phyloP scores from a whole-genome alignment of 2,888 invertebrate species.

The Bursaphelenchus okinawaensis region DNA sequence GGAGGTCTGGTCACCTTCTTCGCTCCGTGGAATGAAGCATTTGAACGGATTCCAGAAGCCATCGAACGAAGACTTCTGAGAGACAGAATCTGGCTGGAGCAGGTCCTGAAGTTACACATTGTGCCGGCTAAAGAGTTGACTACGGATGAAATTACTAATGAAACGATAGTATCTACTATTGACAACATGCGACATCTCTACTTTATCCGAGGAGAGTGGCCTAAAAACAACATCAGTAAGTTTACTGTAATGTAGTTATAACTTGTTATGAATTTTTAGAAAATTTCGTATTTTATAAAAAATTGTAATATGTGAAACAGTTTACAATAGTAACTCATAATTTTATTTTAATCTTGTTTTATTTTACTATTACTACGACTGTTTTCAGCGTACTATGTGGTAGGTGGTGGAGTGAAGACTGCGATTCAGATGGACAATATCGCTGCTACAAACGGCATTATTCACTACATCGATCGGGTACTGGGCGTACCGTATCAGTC shows the following conservation, averaged over 20 bases:
- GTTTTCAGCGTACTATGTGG: constrained; percentile 57
- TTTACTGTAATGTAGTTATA: not conserved
- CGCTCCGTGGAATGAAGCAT: constrained; percentile 58
- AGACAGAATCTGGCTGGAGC: constrained; percentile 57
- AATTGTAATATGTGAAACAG: no score
- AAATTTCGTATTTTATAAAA: not conserved
- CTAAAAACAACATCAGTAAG: constrained; percentile 57
- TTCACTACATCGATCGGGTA: constrained; percentile 58
- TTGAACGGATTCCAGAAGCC: constrained; percentile 57
- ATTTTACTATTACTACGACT: no score
- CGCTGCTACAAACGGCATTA: constrained; percentile 57
- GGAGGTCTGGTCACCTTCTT: constrained; percentile 56
- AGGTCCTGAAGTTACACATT: constrained; percentile 57
- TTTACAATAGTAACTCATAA: no score
- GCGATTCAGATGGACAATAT: constrained; percentile 57
- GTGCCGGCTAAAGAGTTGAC: constrained; percentile 57
- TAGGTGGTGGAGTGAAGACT: constrained; percentile 57
- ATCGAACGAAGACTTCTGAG: constrained; percentile 55
- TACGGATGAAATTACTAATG: constrained; percentile 56
- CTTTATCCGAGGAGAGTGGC: constrained; percentile 57
- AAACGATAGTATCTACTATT: constrained; percentile 57
- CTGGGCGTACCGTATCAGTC: constrained; percentile 57
- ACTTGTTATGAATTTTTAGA: no score
- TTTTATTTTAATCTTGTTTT: no score
- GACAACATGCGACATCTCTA: constrained; percentile 57